Conservation (phyloP, 1,140 invertebrate genomes). For the Chionoecetes opilio region DNA sequence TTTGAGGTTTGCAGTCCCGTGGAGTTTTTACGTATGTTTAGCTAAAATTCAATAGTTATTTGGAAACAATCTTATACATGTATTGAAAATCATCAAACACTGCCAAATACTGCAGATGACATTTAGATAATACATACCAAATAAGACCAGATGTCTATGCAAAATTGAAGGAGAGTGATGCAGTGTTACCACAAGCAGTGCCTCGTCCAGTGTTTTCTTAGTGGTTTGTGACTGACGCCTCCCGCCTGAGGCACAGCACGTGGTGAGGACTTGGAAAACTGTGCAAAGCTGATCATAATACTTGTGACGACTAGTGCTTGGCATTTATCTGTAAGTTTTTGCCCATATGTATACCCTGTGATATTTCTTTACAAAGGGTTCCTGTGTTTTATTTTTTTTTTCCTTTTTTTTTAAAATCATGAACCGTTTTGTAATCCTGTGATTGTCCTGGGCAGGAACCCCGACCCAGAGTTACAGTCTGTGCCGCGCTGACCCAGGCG, state of each 20-base stretch:
- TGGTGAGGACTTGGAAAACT: slow-evolving; percentile 59
- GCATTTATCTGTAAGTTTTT: slow-evolving; percentile 79
- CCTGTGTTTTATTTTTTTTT: slow-evolving; percentile 75
- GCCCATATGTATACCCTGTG: slow-evolving; percentile 78
- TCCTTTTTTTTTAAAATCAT: slow-evolving; percentile 63
- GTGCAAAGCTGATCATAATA: slow-evolving; percentile 46
- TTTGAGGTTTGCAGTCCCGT: slow-evolving; percentile 34
- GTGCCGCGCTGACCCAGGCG: slow-evolving; percentile 64
- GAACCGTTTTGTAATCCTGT: slow-evolving; percentile 79
- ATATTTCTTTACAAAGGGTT: slow-evolving; percentile 80
- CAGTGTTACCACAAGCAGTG: slow-evolving; percentile 77
- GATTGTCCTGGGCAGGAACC: slow-evolving; percentile 79
- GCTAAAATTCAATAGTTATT: slow-evolving; percentile 47
- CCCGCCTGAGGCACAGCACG: slow-evolving; percentile 60
- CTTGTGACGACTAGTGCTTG: slow-evolving; percentile 75
- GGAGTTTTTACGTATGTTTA: slow-evolving; percentile 47
- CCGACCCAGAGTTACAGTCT: slow-evolving; percentile 73
- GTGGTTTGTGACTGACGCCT: slow-evolving; percentile 70
- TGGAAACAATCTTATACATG: slow-evolving; percentile 56
- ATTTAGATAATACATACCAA: slow-evolving; percentile 57
- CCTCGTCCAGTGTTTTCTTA: slow-evolving; percentile 71
- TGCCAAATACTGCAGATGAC: slow-evolving; percentile 71
- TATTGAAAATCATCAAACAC: slow-evolving; percentile 65
- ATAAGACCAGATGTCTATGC: slow-evolving; percentile 71
- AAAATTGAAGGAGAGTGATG: slow-evolving; percentile 70